Percentiles rank a stretch among this genome's conserved stretches.
phyloP scores from a whole-genome alignment of 64 coral and sea anemone genomes.

The Montipora capricornis region DNA sequence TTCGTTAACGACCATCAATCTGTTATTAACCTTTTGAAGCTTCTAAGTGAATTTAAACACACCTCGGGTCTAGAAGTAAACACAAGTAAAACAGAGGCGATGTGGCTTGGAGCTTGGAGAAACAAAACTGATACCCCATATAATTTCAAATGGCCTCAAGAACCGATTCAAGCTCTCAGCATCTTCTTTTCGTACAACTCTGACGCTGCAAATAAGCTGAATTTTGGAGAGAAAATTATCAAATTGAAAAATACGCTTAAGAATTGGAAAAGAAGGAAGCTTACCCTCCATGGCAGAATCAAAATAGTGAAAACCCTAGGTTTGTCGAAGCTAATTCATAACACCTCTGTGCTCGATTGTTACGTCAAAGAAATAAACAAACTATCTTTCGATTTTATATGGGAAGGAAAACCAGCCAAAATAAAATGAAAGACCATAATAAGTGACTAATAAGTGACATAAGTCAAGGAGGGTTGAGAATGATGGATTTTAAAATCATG shows the following conservation, averaged over 20 bases:
- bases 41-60: not conserved
- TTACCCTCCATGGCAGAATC: too few species aligned
- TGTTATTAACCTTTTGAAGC: not conserved
- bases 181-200: too few species aligned
- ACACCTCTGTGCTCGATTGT: not conserved
- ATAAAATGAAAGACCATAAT: not conserved
- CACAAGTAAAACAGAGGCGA: not conserved
- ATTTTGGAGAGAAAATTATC: too few species aligned
- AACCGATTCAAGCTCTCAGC: too few species aligned
- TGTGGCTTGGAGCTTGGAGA: not conserved
- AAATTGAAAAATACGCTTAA: too few species aligned
- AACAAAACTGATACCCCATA: not conserved
- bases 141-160: not conserved
- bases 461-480: not conserved
- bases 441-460: not conserved
- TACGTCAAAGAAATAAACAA: conserved; percentile 5
- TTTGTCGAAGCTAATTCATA: not conserved
- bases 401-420: not conserved
- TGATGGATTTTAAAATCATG: too few species aligned
- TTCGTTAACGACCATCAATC: not conserved
- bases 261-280: too few species aligned
- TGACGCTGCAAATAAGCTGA: too few species aligned
- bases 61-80: not conserved
- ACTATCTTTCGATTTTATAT: not conserved
- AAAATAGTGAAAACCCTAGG: too few species aligned